Base-by-base conservation (phyloP, 2,113 vertebrate species). In the Petrocephalus microphthalmus region DNA sequence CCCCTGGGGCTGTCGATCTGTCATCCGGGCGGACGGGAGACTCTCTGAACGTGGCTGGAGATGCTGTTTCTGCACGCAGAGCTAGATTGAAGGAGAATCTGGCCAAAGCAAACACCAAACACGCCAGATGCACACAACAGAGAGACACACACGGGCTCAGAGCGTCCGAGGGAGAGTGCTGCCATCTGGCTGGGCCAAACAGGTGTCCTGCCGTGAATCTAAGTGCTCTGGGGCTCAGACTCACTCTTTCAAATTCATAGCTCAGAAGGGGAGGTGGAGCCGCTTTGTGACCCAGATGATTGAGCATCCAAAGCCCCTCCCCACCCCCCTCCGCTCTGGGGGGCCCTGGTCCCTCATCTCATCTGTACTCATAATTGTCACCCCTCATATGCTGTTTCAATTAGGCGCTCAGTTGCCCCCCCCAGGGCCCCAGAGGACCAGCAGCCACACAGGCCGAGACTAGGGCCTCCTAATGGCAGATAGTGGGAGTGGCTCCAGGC, bases 371-470 rank as follows among this genome's bases (percentile, higher is more conserved):
- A 93, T 93, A 93, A 95, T 95, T 95, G 93, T 96, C 94, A 94
- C 93, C 90, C 92, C 86, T 90, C 90, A 81, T 88, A 92, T 94
- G 94, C 95, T 94, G 93, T 96, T 95, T 95, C 94, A 95, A 95
- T 95, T 95, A 96, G 94, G 92, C 92, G 93, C 94, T 95, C 96
- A 91, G 96, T 96, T 96, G 95, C 95, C 94, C 93, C 93, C 92
- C 49, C 84, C 2, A 19, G 74, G 25, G 92, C 94, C 94, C 92
- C 93, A 53, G 7, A 93, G 95, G 95, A 94, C 89, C 87, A 88
- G 90, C 91, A 89, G 88, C 89, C 91, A 91, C 92, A 91, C 92
- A 92, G 92, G 92, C 89, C 53, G 19, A 94, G 93, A 95, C 94
- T 95, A 93, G 92, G 93, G 92, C 93, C 90, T 92, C 88, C 89